Evolutionary conservation across 37 sponge, comb jelly and placozoan species (phyloP), one percentile per base, ranked within the genome.

Genomic region (Amphimedon queenslandica): DNA sequence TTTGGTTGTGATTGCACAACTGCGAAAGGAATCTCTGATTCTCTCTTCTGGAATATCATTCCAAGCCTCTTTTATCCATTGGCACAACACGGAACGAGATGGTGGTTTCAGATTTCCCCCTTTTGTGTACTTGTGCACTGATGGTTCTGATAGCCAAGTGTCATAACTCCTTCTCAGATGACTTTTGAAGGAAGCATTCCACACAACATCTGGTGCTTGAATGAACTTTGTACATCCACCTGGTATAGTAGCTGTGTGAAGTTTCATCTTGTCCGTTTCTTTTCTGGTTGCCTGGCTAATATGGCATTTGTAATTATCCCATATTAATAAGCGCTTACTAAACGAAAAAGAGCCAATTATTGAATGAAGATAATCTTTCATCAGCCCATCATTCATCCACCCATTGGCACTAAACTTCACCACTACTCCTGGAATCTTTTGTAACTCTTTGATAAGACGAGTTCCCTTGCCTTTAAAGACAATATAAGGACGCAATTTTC

Each of bases 301-400:
- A 55, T 86, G 87, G 40, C 77, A 86, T 56, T 41, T 68, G 71
- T 74, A 86, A 8, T 76, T 69, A 70, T 86, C 79, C 87, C 87
- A 80, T 2, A 86, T 53, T 6, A 86, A 55, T 18, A 86, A 58
- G 2, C 73, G 67, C 31, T 57, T 69, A 10, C 76, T 40, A 41
- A 86, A 86, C 30, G 37, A 38, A 1, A 86, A 28, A 5, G 57
- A 29, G 4, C 87, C 87, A 81, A 69, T 75, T 6, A 33, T 65
- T 28, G 25, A 41, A 0, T 74, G n/a, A 25, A 81, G 51, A 81
- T 77, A 85, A 33, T 80, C 80, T 32, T 67, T 34, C 27, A 80
- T 86, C 32, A 86, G 28, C 0, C 41, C 41, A 40, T 80, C 70
- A 72, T 86, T 80, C 80, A n/a, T n/a, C n/a, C n/a, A n/a, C n/a